Evolutionary conservation across 2,797 vertebrate genomes (phyloP).

Genomic region (Alca torda): DNA sequence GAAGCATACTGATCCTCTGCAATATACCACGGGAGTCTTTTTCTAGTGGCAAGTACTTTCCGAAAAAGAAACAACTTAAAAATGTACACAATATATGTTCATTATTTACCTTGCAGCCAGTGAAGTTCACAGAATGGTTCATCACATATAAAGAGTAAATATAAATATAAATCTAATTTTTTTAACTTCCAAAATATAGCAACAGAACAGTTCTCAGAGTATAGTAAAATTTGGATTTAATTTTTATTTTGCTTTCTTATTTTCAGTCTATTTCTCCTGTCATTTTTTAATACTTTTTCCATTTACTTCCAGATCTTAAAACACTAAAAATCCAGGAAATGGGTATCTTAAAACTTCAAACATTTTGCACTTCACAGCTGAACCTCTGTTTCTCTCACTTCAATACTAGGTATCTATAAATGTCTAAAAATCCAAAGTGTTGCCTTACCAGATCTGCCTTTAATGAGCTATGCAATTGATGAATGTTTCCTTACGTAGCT

Average conservation of each 20-base stretch:
- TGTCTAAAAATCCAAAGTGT: not conserved
- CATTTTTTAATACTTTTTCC: not conserved
- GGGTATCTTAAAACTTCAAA: not conserved
- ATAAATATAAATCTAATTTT: not conserved
- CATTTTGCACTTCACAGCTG: not conserved
- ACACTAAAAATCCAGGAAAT: not conserved
- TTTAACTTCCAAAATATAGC: not conserved
- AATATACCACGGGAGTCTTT: not conserved
- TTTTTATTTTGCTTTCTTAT: not conserved
- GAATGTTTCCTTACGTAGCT: fast-evolving
- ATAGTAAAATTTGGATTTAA: not conserved
- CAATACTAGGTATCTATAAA: not conserved
- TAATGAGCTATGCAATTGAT: not conserved
- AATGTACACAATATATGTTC: not conserved
- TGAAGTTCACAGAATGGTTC: not conserved
- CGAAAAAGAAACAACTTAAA: not conserved
- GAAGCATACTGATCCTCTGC: not conserved
- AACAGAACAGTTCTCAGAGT: not conserved
- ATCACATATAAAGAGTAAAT: fast-evolving
- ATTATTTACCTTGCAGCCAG: not conserved
- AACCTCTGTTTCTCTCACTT: not conserved
- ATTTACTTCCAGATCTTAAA: not conserved
- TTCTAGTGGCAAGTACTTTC: not conserved
- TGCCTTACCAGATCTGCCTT: not conserved
- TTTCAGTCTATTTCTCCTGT: not conserved